phyloP scores from a whole-genome alignment of 92 coral and sea anemone genomes.

The Epizoanthus rinbou region DNA sequence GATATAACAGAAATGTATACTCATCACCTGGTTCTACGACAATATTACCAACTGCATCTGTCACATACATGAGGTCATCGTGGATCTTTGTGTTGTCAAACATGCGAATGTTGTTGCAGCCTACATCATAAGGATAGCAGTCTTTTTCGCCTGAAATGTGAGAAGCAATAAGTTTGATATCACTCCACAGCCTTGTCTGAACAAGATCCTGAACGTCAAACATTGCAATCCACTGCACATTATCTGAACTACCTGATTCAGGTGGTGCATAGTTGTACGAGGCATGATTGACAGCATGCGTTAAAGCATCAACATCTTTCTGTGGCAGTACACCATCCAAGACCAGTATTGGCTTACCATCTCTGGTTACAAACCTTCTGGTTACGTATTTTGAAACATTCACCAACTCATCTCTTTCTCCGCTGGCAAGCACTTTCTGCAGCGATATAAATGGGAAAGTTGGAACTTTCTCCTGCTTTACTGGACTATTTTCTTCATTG shows the following conservation, averaged over 20 bases:
- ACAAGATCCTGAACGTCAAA: slow-evolving; percentile 70
- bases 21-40: slow-evolving; percentile 51
- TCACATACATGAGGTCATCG: slow-evolving; percentile 58
- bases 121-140: slow-evolving; percentile 82
- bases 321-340: slow-evolving; percentile 65
- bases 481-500: background rate
- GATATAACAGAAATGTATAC: slow-evolving; percentile 74
- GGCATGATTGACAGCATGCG: slow-evolving; percentile 48
- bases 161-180: slow-evolving; percentile 50
- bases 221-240: slow-evolving; percentile 81
- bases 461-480: slow-evolving; percentile 2
- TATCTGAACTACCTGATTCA: slow-evolving; percentile 61
- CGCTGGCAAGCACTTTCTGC: slow-evolving; percentile 3
- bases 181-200: slow-evolving; percentile 64
- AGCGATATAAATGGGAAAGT: background rate
- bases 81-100: slow-evolving; percentile 72
- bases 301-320: slow-evolving; percentile 52
- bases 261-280: slow-evolving; percentile 70
- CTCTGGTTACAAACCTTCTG: slow-evolving; percentile 58
- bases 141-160: slow-evolving; percentile 59
- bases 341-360: slow-evolving; percentile 62
- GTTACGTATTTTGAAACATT: slow-evolving; percentile 59
- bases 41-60: background rate
- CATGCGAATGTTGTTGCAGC: slow-evolving; percentile 78
- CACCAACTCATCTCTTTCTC: slow-evolving; percentile 7